Evolutionary conservation across 2,888 invertebrate genomes (phyloP), one percentile per base, ranked within the genome.

Genomic region (Yponomeuta cagnagella): DNA sequence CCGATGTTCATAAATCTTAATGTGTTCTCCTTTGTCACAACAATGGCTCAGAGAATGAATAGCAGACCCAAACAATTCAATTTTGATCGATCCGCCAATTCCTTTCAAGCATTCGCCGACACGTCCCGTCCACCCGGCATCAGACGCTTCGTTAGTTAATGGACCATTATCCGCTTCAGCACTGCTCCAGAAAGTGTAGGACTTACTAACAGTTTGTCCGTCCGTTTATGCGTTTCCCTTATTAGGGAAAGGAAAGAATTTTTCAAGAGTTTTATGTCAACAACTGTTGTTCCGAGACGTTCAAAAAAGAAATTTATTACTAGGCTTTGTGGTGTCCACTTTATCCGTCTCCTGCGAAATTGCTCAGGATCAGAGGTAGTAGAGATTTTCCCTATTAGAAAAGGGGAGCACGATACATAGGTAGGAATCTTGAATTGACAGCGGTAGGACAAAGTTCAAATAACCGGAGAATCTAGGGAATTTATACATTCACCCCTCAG

Each of bases 341-440:
- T 31, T 65, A 15, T 77, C 76, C 76, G 76, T 76, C 78, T 76
- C 80, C 75, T 78, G 76, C 76, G 73, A 82, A 82, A 85, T 85
- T 80, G 83, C 79, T 83, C 80, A 80, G 82, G 84, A 84, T 84
- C 86, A 80, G 85, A 79, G 80, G 77, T 77, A 78, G 77, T 77
- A 77, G 82, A 82, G 83, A 85, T 85, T 86, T 83, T 86, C 84
- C 85, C 86, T 85, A 83, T 81, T 15, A 12, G 74, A 77, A 76
- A 9, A 80, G 85, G 86, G 87, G 84, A 82, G 78, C 80, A 77
- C 83, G 85, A 87, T 86, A 81, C 79, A 78, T 80, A 78, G 63
- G 43, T 63, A 30, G 78, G 80, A 79, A 76, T 86, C 81, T 80
- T 83, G 80, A 77, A 79, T 82, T 83, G 87, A 85, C 87, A 84